Evolutionary conservation across 2,113 vertebrate species (phyloP), one percentile per base, ranked within the genome.

Genomic region (Ammospiza nelsoni): DNA sequence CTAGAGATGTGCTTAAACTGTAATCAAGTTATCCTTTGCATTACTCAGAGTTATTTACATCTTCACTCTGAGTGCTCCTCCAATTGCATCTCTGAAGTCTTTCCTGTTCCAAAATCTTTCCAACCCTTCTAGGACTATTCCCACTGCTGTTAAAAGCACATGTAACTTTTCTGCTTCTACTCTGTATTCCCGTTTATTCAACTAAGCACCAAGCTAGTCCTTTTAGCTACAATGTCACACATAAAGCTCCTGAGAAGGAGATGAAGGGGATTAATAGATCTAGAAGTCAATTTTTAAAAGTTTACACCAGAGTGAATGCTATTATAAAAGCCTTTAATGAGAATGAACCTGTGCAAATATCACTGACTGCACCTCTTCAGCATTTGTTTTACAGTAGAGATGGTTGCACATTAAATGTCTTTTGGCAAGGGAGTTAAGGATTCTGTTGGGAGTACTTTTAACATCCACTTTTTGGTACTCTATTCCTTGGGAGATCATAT

Each of bases 301-400:
- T 96, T 96, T 95, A 93, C 72, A 93, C 57, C 90, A 86, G 55
- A 74, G 35, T 51, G 67, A 93, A 94, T 88, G 68, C 81, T 94
- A 88, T 92, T 90, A 86, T 81, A 93, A 94, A 91, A 90, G 49
- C 48, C 72, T 96, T 91, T 94, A 94, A 92, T 93, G 82, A 96
- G 85, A 91, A 94, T 80, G 82, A 86, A 94, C 95, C 82, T 94
- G 52, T 88, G 90, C 72, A 97, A 95, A 95, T 92, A 96, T 88
- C 75, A 93, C 75, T 81, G 86, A 87, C 19, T 21, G 84, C 52
- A 90, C 57, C 72, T 90, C 71, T 93, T 93, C 75, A 81, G 82
- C 76, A 85, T 96, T 90, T 83, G 67, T 92, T 97, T 93, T 95
- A 96, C 61, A 89, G 68, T 84, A 90, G 95, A 92, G 17, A 79